These are phyloP conservation scores for Toxotes lorentzi DNA, from an alignment of 2,797 vertebrate species.

Conservation along the genomic window DNA sequence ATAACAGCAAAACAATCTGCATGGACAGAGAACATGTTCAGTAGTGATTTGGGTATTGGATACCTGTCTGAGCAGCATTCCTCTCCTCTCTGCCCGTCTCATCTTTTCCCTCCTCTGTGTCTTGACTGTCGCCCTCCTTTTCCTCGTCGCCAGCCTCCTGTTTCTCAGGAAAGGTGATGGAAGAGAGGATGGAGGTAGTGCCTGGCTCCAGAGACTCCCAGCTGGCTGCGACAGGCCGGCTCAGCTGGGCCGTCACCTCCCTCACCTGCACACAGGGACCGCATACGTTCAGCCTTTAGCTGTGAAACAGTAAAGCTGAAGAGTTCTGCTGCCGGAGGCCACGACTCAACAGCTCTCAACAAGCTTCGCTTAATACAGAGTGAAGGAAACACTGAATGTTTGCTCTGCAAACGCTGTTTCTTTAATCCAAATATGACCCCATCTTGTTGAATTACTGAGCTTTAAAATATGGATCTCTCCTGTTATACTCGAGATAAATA, in stretches of 20 bases:
- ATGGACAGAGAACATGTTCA: neutral
- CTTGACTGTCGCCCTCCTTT: conserved; percentile 1
- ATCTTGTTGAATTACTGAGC: neutral
- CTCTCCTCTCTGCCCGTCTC: neutral
- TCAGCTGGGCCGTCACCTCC: conserved; percentile 76
- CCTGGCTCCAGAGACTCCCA: conserved; percentile 56
- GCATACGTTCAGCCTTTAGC: neutral
- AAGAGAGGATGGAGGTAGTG: conserved; percentile 40
- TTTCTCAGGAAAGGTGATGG: conserved; percentile 28
- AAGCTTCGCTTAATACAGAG: neutral
- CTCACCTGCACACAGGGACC: conserved; percentile 77
- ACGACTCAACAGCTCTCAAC: neutral
- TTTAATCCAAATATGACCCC: neutral
- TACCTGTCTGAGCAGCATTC: conserved; percentile 26
- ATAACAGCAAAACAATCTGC: neutral
- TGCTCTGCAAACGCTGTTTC: neutral
- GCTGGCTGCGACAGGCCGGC: conserved; percentile 46
- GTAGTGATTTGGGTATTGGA: neutral
- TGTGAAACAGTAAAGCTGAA: neutral
- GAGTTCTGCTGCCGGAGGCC: too few relatives aligned
- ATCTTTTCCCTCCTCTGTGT: conserved; percentile 6
- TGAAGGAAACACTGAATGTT: neutral
- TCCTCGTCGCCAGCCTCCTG: conserved; percentile 19
- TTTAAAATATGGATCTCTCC: too few relatives aligned
- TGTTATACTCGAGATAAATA: too few relatives aligned